Percentiles rank a stretch among this genome's conserved stretches.
Conservation (phyloP, 2,888 invertebrate species). For the Cosmopolites sordidus region DNA sequence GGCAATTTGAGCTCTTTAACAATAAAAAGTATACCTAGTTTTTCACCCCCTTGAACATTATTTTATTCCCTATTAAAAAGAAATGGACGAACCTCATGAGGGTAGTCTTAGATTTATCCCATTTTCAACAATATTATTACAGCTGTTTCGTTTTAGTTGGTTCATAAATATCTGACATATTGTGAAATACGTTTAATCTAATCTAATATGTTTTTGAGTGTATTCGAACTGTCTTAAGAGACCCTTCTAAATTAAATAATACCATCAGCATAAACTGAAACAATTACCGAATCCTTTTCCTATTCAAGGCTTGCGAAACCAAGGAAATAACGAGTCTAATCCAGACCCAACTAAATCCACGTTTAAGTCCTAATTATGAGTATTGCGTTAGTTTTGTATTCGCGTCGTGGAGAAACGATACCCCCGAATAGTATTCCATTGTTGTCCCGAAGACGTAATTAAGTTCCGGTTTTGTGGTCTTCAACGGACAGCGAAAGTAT, state of each 20-base stretch:
- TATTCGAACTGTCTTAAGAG: no score
- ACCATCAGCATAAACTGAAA: constrained; percentile 10
- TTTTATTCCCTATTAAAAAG: no score
- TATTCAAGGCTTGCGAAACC: constrained; percentile 4
- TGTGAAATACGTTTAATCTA: no score
- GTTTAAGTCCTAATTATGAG: constrained; percentile 29
- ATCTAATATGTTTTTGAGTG: no score
- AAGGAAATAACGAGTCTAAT: constrained; percentile 25
- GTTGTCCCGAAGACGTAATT: constrained; percentile 7
- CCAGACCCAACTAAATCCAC: constrained; percentile 27
- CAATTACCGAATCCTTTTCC: constrained; percentile 11
- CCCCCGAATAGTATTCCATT: constrained; percentile 1
- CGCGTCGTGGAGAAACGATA: constrained; percentile 14
- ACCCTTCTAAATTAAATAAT: not conserved
- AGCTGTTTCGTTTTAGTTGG: no score
- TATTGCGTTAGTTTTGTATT: constrained; percentile 22
- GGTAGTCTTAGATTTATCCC: no score
- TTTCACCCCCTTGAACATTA: no score
- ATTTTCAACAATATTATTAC: no score
- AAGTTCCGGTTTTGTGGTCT: constrained; percentile 4
- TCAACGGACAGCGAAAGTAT: constrained; percentile 5
- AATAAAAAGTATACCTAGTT: no score
- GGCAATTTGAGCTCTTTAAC: no score
- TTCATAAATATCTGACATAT: no score
- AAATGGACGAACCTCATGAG: no score